Percentiles rank a stretch among this genome's conserved stretches.
phyloP scores from a whole-genome alignment of 1,140 invertebrate genomes.

The Theocolax elegans region DNA sequence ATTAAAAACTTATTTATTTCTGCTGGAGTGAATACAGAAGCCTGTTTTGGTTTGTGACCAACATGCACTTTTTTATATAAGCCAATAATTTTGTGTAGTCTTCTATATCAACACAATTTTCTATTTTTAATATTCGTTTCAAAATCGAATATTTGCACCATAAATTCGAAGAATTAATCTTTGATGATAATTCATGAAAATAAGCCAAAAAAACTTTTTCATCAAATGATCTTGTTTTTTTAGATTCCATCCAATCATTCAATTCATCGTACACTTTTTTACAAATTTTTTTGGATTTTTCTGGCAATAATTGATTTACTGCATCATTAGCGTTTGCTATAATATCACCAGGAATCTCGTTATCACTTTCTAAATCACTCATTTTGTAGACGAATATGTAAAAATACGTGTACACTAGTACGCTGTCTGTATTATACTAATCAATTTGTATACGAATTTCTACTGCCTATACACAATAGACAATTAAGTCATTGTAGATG shows the following conservation, averaged over 20 bases:
- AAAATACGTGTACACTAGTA: too few relatives aligned
- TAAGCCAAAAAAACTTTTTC: slow-evolving; percentile 15
- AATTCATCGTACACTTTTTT: neutral
- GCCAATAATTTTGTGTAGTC: neutral
- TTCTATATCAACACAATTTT: neutral
- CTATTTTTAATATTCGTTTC: neutral
- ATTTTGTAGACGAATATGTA: too few relatives aligned
- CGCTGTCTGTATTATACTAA: too few relatives aligned
- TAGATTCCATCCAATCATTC: neutral
- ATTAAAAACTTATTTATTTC: neutral
- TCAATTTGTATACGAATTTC: too few relatives aligned
- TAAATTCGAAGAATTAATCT: neutral
- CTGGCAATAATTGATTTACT: neutral
- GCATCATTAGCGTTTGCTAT: neutral
- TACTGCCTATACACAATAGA: too few relatives aligned
- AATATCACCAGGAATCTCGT: neutral
- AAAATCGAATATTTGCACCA: neutral
- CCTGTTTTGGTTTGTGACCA: neutral
- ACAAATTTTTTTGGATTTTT: neutral
- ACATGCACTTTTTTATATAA: neutral
- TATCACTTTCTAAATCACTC: too few relatives aligned
- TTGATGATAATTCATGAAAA: neutral
- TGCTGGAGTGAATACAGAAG: neutral
- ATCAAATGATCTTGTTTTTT: slow-evolving; percentile 24
- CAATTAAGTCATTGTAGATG: too few relatives aligned